These are phyloP conservation scores for Hozukius guyotensis DNA, from an alignment of 2,797 vertebrate genomes.

Conservation along the genomic window DNA sequence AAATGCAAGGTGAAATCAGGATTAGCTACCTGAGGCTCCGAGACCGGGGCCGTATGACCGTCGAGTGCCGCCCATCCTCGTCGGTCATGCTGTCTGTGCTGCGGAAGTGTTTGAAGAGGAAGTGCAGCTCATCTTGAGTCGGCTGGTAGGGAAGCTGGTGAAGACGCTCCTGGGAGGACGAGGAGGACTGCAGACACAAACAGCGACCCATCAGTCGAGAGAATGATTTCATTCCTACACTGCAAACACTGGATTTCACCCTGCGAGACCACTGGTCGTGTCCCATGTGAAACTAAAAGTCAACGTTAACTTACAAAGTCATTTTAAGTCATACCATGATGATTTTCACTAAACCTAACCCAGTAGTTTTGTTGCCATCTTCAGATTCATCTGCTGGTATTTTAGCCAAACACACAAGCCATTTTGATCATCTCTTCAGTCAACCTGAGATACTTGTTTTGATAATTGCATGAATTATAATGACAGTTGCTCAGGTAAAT, in stretches of 20 bases:
- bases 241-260: not conserved
- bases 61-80: slow-evolving; percentile 89
- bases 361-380: not conserved
- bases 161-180: slow-evolving; percentile 96
- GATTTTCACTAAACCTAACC: too few relatives aligned
- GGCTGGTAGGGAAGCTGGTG: slow-evolving; percentile 99
- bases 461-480: not conserved
- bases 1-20: too few relatives aligned
- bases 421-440: not conserved
- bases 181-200: slow-evolving; percentile 87
- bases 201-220: not conserved
- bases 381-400: not conserved
- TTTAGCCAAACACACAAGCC: not conserved
- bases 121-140: slow-evolving; percentile 95
- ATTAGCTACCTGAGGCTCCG: slow-evolving; percentile 91
- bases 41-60: slow-evolving; percentile 90
- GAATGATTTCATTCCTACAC: not conserved
- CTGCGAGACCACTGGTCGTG: too few relatives aligned
- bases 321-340: too few relatives aligned
- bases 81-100: slow-evolving; percentile 94
- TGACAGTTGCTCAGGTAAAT: not conserved
- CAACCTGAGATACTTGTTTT: not conserved
- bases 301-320: too few relatives aligned
- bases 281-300: too few relatives aligned
- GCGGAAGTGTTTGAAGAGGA: slow-evolving; percentile 97